Conservation (phyloP, 2,797 vertebrate genomes). For the Channa striata region DNA sequence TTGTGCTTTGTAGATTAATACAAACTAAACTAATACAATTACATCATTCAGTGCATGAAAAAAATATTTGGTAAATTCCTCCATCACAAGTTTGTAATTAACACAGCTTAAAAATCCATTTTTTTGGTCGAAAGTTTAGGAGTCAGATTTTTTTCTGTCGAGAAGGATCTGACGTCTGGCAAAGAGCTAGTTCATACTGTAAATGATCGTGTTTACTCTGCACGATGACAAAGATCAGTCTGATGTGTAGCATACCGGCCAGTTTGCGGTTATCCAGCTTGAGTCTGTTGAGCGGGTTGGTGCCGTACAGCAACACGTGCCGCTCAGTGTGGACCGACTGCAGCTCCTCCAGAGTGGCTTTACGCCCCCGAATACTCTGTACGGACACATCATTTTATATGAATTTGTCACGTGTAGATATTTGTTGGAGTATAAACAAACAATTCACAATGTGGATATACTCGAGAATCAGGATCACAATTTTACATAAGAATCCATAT, state of each 20-base stretch:
- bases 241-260: conserved; percentile 82
- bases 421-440: background rate
- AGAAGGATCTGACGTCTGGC: too few species aligned
- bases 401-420: background rate
- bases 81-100: too few species aligned
- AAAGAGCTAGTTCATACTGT: too few species aligned
- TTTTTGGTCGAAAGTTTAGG: too few species aligned
- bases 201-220: too few species aligned
- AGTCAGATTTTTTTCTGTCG: too few species aligned
- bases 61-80: too few species aligned
- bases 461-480: background rate
- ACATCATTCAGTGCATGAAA: too few species aligned
- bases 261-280: conserved; percentile 97
- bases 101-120: too few species aligned
- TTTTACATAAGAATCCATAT: background rate
- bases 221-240: background rate
- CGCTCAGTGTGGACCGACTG: conserved; percentile 93
- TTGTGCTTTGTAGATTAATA: too few species aligned
- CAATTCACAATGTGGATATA: background rate
- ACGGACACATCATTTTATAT: conserved; percentile 17
- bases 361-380: conserved; percentile 94
- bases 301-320: conserved; percentile 95
- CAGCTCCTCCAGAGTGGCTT: conserved; percentile 95
- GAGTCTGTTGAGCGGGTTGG: conserved; percentile 95
- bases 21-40: too few species aligned